Evolutionary conservation across 2,888 invertebrate genomes (phyloP), one percentile per base, ranked within the genome.

Genomic region (Petrophora chlorosata): DNA sequence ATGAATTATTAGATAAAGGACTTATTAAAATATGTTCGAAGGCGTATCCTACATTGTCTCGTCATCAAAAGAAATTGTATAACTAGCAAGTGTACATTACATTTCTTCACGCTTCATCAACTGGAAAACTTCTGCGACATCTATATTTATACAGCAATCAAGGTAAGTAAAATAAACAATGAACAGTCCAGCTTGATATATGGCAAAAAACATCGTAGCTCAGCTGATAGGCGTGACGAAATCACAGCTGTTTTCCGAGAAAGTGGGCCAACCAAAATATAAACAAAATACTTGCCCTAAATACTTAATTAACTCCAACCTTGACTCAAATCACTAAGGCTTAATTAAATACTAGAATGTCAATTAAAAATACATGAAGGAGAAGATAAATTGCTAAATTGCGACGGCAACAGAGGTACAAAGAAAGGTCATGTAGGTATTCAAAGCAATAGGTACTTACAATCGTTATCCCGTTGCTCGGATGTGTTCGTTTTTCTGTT

Each of bases 181-280:
- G 7, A 19, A 19, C 2, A 19, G 12, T 5, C 32, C 12, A 36
- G 5, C 10, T 23, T 28, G 10, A 8, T 40, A 33, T 15, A 26
- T 26, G 16, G 22, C 15, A 39, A 19, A 25, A 9, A 35, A 36
- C 38, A 43, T 36, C 26, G n/a, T n/a, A 63, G 17, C 66, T 74
- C 79, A 84, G 83, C 83, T 84, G 84, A 77, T 77, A 75, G 69
- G 69, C 67, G 76, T 85, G 82, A 84, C 84, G 80, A 76, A 70
- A 63, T 73, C 81, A 82, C 86, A 86, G 85, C 86, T 87, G 87
- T 73, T 80, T 79, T 70, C 64, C 55, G 63, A 67, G 79, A 86
- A 85, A 85, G 82, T 84, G 72, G 83, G 73, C 50, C 41, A 45
- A 41, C 22, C 9, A 46, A 45, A 59, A 65, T 63, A 53, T 46